Evolutionary conservation across 2,797 vertebrate genomes (phyloP).

Genomic region (Propithecus deckenii): DNA sequence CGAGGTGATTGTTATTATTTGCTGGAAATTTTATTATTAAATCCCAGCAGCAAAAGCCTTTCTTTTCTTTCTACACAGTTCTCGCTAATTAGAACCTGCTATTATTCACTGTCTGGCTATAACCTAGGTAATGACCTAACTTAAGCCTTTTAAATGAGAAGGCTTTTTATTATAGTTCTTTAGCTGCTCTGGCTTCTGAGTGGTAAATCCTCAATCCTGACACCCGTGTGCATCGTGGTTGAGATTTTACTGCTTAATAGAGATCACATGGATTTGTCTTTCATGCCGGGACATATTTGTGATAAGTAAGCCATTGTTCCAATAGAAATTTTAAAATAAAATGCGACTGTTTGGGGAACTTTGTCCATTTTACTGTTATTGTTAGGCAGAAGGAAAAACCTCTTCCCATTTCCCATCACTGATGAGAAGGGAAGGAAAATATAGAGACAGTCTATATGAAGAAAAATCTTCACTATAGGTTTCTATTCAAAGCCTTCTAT

Average conservation of each 20-base stretch:
- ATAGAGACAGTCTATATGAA: not conserved
- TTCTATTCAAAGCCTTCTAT: not conserved
- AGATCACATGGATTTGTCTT: not conserved
- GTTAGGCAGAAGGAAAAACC: not conserved
- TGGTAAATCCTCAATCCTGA: not conserved
- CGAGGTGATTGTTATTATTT: slow-evolving; percentile 47
- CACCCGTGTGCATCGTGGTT: not conserved
- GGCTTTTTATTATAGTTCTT: not conserved
- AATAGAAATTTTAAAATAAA: not conserved
- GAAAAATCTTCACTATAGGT: not conserved
- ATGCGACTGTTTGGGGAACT: not conserved
- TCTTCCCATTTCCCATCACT: not conserved
- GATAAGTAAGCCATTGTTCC: not conserved
- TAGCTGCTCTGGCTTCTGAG: not conserved
- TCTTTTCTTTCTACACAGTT: not conserved
- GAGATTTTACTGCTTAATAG: not conserved
- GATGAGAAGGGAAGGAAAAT: not conserved
- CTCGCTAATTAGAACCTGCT: slow-evolving; percentile 35
- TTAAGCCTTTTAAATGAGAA: not conserved
- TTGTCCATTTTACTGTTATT: not conserved
- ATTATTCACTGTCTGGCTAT: slow-evolving; percentile 23
- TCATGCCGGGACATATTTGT: not conserved
- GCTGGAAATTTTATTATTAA: slow-evolving; percentile 47
- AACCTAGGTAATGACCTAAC: not conserved
- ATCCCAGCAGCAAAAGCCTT: slow-evolving; percentile 23